Conservation (phyloP, 2,888 invertebrate genomes). For the Spisula solida region DNA sequence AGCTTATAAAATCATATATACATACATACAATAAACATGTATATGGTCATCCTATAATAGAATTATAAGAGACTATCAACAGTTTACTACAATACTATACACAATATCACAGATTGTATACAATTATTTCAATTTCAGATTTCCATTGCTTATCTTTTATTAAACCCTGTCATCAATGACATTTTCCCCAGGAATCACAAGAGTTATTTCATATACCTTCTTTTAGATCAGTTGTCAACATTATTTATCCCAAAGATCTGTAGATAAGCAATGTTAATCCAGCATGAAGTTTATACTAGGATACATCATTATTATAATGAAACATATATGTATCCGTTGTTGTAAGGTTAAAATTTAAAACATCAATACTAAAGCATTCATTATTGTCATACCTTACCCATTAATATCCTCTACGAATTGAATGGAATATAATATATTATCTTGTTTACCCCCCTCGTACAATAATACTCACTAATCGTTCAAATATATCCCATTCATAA, state of each 20-base stretch:
- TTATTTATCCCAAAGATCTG: too few species aligned
- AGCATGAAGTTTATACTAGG: too few species aligned
- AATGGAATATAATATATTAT: conserved; percentile 5
- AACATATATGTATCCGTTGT: too few species aligned
- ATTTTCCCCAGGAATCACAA: not conserved
- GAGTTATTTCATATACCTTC: not conserved
- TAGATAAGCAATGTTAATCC: too few species aligned
- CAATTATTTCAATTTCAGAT: conserved; percentile 5
- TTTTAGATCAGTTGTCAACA: not conserved
- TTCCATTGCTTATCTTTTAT: not conserved
- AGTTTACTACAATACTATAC: not conserved
- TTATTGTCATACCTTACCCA: too few species aligned
- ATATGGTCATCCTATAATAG: not conserved
- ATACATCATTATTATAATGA: too few species aligned
- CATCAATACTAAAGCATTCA: not conserved
- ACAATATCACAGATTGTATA: not conserved
- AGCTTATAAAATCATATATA: not conserved
- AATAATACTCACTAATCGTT: not conserved
- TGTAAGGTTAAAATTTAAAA: not conserved
- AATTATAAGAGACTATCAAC: conserved; percentile 24
- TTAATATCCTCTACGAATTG: too few species aligned
- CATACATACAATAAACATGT: not conserved
- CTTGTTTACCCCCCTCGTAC: not conserved
- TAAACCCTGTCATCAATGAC: not conserved
- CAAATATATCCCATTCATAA: not conserved